Conservation (phyloP, 2,797 vertebrate species). For the Podarcis siculus region DNA sequence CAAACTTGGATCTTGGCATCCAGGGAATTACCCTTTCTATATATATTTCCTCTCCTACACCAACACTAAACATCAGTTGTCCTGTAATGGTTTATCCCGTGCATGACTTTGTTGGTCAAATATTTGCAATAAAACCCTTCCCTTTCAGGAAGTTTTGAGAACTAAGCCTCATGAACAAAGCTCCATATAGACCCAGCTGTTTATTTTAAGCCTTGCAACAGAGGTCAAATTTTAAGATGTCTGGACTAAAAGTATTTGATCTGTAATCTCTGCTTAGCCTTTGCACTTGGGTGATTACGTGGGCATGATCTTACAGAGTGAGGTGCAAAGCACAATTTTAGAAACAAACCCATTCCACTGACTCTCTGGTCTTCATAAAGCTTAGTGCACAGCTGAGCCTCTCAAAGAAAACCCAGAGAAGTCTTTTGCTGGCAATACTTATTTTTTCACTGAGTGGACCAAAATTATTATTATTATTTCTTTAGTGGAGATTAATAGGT, state of each 20-base stretch:
- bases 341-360: neutral
- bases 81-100: neutral
- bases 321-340: accelerated
- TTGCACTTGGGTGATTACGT: conserved; percentile 37
- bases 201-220: conserved; percentile 60
- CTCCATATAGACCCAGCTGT: conserved; percentile 36
- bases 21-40: no score
- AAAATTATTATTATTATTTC: neutral
- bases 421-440: neutral
- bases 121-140: neutral
- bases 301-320: neutral
- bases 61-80: neutral
- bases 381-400: neutral
- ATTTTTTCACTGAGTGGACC: neutral
- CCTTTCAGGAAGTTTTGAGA: neutral
- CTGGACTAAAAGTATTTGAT: conserved; percentile 57
- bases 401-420: neutral
- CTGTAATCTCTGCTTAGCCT: conserved; percentile 62
- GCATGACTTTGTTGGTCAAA: neutral
- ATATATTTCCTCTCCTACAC: no score
- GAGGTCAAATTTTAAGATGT: conserved; percentile 54
- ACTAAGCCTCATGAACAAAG: conserved; percentile 13
- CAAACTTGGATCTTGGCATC: no score
- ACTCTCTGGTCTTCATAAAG: accelerated
- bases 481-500: neutral